These are phyloP conservation scores for Scleropages formosus DNA, from an alignment of 2,797 vertebrate species.

Conservation along the genomic window DNA sequence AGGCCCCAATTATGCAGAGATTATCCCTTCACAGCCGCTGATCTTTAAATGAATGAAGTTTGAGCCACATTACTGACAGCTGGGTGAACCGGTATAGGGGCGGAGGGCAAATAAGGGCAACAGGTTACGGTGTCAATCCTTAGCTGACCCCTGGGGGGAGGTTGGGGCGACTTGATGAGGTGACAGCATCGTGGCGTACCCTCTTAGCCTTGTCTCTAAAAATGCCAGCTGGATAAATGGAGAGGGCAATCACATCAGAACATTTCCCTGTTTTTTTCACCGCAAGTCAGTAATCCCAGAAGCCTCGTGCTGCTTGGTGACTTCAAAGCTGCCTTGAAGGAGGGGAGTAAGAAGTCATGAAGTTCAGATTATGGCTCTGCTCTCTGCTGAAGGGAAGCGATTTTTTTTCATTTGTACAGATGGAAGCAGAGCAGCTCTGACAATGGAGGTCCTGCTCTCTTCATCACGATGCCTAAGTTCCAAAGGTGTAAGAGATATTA, in stretches of 20 bases:
- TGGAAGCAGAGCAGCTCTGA: too few relatives aligned
- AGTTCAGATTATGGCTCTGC: conserved; percentile 51
- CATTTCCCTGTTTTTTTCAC: conserved; percentile 49
- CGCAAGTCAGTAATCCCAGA: conserved; percentile 48
- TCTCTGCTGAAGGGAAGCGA: too few relatives aligned
- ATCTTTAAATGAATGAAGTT: conserved; percentile 86
- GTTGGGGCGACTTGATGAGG: conserved; percentile 71
- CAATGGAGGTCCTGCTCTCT: too few relatives aligned
- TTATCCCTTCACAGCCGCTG: conserved; percentile 88
- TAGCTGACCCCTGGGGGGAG: conserved; percentile 75
- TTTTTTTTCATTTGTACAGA: too few relatives aligned
- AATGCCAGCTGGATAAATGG: conserved; percentile 64
- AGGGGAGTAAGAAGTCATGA: conserved; percentile 49
- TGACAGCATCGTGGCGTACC: conserved; percentile 71
- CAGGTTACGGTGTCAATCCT: conserved; percentile 83
- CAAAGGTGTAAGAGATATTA: too few relatives aligned
- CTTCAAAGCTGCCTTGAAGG: conserved; percentile 57
- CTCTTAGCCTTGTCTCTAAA: conserved; percentile 60
- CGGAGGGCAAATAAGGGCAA: conserved; percentile 72
- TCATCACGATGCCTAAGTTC: too few relatives aligned
- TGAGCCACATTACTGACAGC: conserved; percentile 81
- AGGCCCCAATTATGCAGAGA: conserved; percentile 93
- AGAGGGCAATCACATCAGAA: conserved; percentile 72
- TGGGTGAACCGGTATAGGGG: conserved; percentile 81
- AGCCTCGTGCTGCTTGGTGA: conserved; percentile 52